Percentiles rank a stretch among this genome's conserved stretches.
Conservation (phyloP, 1,140 invertebrate species). For the Lasioglossum baleicum region DNA sequence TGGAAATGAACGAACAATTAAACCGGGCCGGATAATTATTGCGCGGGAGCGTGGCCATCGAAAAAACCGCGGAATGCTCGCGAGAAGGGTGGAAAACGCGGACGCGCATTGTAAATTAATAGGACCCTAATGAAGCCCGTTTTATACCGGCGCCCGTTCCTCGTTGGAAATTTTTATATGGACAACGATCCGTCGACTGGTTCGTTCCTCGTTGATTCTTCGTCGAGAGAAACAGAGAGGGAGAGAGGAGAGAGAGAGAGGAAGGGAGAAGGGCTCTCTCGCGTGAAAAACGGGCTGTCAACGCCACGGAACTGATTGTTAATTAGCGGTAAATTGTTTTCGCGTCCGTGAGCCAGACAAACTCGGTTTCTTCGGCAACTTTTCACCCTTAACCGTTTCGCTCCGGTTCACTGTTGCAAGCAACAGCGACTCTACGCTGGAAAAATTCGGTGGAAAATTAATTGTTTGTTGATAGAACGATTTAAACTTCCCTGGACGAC, state of each 20-base stretch:
- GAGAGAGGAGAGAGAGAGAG: no score
- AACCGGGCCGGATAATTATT: conserved; percentile 23
- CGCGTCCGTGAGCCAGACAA: neutral
- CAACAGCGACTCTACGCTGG: no score
- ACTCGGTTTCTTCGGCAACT: no score
- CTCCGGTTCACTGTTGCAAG: no score
- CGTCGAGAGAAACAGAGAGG: neutral
- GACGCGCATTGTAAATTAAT: conserved; percentile 32
- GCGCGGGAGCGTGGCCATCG: conserved; percentile 23
- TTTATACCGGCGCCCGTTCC: conserved; percentile 23
- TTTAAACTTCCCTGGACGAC: no score
- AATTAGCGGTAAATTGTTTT: conserved; percentile 17
- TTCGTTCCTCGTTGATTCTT: conserved; percentile 24
- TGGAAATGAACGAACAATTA: neutral
- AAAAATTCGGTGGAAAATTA: no score
- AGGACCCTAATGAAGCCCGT: conserved; percentile 40
- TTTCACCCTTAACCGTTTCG: no score
- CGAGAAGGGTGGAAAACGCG: conserved; percentile 13
- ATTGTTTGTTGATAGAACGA: no score
- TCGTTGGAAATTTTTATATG: conserved; percentile 29
- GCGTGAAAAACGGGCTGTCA: conserved; percentile 24
- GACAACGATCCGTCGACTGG: conserved; percentile 1
- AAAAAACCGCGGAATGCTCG: conserved; percentile 23
- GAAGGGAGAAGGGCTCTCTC: neutral
- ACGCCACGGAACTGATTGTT: conserved; percentile 24